A percentile compares a stretch with the other conserved stretches of the same genome.
phyloP scores from a whole-genome alignment of 2,888 invertebrate genomes.

The Lathronympha strigana region DNA sequence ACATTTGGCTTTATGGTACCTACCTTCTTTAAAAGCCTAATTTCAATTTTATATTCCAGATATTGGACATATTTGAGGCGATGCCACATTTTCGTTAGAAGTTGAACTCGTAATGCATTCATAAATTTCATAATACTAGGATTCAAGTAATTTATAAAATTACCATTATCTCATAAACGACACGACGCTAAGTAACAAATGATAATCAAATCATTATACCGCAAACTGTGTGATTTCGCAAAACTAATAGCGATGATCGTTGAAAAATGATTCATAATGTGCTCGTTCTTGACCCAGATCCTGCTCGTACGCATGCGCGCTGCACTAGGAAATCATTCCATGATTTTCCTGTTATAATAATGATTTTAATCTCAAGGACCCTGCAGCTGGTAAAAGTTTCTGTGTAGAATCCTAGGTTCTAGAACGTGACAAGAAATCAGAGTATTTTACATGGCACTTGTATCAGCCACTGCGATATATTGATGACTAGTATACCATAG shows the following conservation, averaged over 20 bases:
- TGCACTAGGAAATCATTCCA: constrained; percentile 46
- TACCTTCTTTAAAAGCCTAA: no score
- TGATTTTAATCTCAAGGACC: constrained; percentile 21
- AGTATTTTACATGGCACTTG: no score
- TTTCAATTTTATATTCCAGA: no score
- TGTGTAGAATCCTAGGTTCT: neutral
- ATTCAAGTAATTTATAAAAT: constrained; percentile 18
- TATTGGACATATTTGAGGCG: no score
- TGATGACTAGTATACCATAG: no score
- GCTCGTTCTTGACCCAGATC: constrained; percentile 63
- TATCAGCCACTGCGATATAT: no score
- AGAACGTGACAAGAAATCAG: neutral
- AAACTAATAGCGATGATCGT: constrained; percentile 54
- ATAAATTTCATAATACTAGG: constrained; percentile 8
- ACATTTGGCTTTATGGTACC: no score
- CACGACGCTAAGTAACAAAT: constrained; percentile 28
- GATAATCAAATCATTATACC: constrained; percentile 41
- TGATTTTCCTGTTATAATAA: constrained; percentile 37
- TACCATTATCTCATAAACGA: constrained; percentile 34
- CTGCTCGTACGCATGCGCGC: constrained; percentile 48
- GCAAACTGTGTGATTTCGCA: constrained; percentile 45
- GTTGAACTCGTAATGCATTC: no score
- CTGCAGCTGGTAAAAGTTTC: constrained; percentile 1
- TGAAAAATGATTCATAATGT: constrained; percentile 63
- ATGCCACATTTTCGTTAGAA: no score